Percentiles rank a stretch among this genome's conserved stretches.
Conservation (phyloP, 2,113 vertebrate genomes). For the Cisticola juncidis region DNA sequence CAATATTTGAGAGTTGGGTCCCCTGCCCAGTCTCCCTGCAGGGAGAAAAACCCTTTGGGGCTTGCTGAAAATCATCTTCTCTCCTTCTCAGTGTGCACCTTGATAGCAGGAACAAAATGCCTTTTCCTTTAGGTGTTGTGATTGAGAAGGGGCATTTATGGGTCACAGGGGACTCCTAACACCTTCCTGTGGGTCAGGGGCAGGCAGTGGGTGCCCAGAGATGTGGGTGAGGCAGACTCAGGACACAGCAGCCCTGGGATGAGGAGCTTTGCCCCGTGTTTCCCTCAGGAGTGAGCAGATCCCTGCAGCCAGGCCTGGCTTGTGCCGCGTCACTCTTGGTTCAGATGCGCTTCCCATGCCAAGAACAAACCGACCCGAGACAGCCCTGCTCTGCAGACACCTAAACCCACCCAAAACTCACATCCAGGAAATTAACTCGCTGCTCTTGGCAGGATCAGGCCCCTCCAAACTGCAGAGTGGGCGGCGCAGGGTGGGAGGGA, state of each 20-base stretch:
- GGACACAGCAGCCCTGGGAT: fast-evolving
- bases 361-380: fast-evolving
- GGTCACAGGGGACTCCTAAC: neutral
- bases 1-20: too few relatives aligned
- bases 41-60: neutral
- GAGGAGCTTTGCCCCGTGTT: fast-evolving
- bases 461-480: neutral
- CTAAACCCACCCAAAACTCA: neutral
- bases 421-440: neutral
- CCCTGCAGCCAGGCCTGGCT: fast-evolving
- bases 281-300: fast-evolving
- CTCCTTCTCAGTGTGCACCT: neutral
- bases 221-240: neutral
- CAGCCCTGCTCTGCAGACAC: neutral
- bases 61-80: neutral
- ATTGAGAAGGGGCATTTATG: neutral
- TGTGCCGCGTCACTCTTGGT: fast-evolving
- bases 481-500: fast-evolving
- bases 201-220: neutral
- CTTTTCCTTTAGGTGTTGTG: fast-evolving
- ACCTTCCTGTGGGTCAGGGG: neutral
- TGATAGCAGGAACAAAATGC: neutral
- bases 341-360: neutral
- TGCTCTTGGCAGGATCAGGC: fast-evolving
- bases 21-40: neutral